Percentiles rank a stretch among this genome's conserved stretches.
Conservation (phyloP, 2,888 invertebrate genomes). For the Petrophora chlorosata region DNA sequence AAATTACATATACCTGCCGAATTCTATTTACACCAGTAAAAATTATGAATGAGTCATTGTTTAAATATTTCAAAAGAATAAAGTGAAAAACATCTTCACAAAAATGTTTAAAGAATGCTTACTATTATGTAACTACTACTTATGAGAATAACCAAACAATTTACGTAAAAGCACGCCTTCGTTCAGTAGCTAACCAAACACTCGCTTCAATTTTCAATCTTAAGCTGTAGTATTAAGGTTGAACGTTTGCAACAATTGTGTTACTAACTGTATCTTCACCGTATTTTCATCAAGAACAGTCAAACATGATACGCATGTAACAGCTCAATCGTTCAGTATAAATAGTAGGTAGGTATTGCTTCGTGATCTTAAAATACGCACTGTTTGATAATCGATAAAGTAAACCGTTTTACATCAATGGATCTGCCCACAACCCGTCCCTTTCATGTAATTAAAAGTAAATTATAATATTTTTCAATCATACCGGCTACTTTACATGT, state of each 20-base stretch:
- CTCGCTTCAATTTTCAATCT: conserved; percentile 7
- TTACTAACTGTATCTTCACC: conserved; percentile 20
- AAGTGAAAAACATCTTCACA: conserved; percentile 23
- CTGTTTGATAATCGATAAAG: conserved; percentile 60
- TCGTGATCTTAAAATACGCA: conserved; percentile 54
- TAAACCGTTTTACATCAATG: conserved; percentile 61
- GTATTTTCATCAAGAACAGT: conserved; percentile 48
- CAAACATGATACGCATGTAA: conserved; percentile 49
- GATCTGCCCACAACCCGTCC: conserved; percentile 33
- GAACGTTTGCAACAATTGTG: conserved; percentile 13
- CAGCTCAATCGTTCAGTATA: conserved; percentile 51
- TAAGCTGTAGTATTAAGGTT: conserved; percentile 18
- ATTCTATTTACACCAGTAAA: conserved; percentile 1
- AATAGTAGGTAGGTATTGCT: conserved; percentile 49
- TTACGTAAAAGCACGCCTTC: conserved; percentile 24
- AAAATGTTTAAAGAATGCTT: conserved; percentile 24
- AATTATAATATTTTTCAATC: conserved; percentile 40
- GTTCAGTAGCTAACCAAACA: conserved; percentile 4
- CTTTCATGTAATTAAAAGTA: conserved; percentile 51
- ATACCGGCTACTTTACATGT: conserved; percentile 47
- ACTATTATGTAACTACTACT: conserved; percentile 34
- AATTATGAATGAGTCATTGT: conserved; percentile 8
- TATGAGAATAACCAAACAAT: conserved; percentile 29
- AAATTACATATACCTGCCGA: neutral
- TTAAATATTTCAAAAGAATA: conserved; percentile 13